A percentile compares a stretch with the other conserved stretches of the same genome.
phyloP scores from a whole-genome alignment of 2,113 vertebrate genomes.

The Pungitius pungitius region DNA sequence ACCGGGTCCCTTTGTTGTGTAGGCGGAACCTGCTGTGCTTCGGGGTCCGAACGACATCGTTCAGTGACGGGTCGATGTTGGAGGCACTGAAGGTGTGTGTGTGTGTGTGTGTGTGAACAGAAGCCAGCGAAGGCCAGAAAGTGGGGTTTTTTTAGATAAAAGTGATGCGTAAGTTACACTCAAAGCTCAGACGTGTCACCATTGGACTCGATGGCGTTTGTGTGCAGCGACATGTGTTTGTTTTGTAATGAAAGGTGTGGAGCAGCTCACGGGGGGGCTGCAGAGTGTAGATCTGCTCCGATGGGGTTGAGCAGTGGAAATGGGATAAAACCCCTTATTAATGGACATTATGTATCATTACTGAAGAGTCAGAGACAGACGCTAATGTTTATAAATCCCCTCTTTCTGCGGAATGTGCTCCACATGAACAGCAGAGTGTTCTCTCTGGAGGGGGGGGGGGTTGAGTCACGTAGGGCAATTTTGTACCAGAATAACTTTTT shows the following conservation, averaged over 20 bases:
- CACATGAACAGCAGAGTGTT: conserved; percentile 25
- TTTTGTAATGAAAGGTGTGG: not conserved
- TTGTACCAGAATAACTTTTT: not conserved
- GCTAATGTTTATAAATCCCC: conserved; percentile 64
- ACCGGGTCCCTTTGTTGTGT: too few species aligned
- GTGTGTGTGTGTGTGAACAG: conserved; percentile 3
- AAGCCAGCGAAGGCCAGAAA: too few species aligned
- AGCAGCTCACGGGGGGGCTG: too few species aligned
- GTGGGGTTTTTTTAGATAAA: too few species aligned
- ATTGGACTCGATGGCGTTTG: too few species aligned
- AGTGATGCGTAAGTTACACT: too few species aligned
- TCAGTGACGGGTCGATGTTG: conserved; percentile 22
- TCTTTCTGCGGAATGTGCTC: conserved; percentile 70
- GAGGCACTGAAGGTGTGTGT: conserved; percentile 5
- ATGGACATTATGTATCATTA: conserved; percentile 72
- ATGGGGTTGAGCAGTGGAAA: conserved; percentile 43
- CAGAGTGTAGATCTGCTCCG: conserved; percentile 25
- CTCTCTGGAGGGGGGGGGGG: conserved; percentile 3
- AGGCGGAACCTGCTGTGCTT: too few species aligned
- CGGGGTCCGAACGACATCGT: too few species aligned
- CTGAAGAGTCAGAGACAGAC: conserved; percentile 62
- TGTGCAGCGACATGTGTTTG: conserved; percentile 10
- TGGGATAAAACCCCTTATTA: conserved; percentile 61
- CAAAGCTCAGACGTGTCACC: too few species aligned
- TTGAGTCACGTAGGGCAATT: conserved; percentile 34